Evolutionary conservation across 2,797 vertebrate genomes (phyloP), one percentile per base, ranked within the genome.

Genomic region (Erpetoichthys calabaricus): DNA sequence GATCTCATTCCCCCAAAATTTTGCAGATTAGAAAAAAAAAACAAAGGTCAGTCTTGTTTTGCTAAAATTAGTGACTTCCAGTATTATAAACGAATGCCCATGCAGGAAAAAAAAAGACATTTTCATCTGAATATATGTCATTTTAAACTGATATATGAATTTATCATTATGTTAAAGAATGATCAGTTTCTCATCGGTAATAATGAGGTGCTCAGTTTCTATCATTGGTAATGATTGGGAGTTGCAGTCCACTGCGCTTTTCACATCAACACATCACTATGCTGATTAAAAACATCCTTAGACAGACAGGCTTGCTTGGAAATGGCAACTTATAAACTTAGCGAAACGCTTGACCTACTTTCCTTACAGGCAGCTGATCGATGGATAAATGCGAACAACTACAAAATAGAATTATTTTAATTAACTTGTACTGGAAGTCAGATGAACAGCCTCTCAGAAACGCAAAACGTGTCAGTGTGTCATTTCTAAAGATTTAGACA

Each of bases 321-420:
- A 49, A n/a, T 49, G 47, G 47, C 7, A 42, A 54, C 53, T 54
- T 54, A 7, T 42, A 54, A 54, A 25, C 7, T 41, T 42, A 42
- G 6, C 7, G 10, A 54, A 54, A n/a, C 7, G 53, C 53, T 54
- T 54, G 53, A 54, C 53, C 53, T 54, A 42, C 5, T 54, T 54
- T 5, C 41, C 53, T 44, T 5, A 41, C 41, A 54, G 53, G 42
- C 41, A 42, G 3, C 3, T 54, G 41, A 54, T 53, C n/a, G 51
- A 53, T 10, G 5, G 51, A 53, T 53, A 53, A 49, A n/a, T 49
- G 47, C 51, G n/a, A 53, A 53, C 51, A 53, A 5, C 51, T 53
- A 49, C 6, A 6, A 49, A 25, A 25, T 25, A 25, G 25, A 25
- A 25, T 25, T 25, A 25, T 25, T 25, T 25, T 25, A 25, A 25